phyloP scores from a whole-genome alignment of 2,797 vertebrate species.

The Eulemur albifrons region DNA sequence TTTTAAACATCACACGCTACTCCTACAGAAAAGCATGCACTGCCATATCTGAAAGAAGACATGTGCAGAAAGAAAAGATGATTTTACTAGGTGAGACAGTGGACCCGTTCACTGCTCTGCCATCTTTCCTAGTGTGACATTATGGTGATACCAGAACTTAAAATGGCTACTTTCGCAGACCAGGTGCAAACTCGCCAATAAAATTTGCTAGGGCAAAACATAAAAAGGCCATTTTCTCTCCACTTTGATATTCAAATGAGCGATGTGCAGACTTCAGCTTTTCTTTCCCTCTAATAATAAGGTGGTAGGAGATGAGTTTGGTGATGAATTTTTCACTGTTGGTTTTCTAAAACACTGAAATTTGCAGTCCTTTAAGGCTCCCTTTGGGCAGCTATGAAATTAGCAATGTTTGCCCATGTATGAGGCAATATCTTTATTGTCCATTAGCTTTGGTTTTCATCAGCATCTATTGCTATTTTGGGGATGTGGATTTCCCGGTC shows the following conservation, averaged over 20 bases:
- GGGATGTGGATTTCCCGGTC: background rate
- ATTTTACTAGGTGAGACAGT: background rate
- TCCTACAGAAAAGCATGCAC: background rate
- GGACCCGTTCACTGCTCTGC: background rate
- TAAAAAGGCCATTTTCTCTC: constrained; percentile 31
- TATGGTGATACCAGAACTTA: background rate
- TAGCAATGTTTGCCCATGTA: background rate
- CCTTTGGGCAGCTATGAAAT: background rate
- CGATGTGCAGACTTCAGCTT: background rate
- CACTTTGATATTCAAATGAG: constrained; percentile 27
- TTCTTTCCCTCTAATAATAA: constrained; percentile 22
- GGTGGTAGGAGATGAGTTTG: background rate
- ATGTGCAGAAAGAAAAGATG: background rate
- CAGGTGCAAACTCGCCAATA: background rate
- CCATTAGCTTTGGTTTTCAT: constrained; percentile 15
- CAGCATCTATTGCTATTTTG: background rate
- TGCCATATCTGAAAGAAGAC: background rate
- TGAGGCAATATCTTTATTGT: background rate
- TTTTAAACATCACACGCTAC: background rate
- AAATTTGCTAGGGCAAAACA: background rate
- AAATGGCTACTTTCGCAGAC: background rate
- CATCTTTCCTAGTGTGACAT: background rate
- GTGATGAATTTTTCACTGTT: background rate
- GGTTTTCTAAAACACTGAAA: background rate
- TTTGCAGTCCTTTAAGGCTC: background rate